Base-by-base conservation (phyloP, 1,140 invertebrate species). In the Drosophila athabasca region DNA sequence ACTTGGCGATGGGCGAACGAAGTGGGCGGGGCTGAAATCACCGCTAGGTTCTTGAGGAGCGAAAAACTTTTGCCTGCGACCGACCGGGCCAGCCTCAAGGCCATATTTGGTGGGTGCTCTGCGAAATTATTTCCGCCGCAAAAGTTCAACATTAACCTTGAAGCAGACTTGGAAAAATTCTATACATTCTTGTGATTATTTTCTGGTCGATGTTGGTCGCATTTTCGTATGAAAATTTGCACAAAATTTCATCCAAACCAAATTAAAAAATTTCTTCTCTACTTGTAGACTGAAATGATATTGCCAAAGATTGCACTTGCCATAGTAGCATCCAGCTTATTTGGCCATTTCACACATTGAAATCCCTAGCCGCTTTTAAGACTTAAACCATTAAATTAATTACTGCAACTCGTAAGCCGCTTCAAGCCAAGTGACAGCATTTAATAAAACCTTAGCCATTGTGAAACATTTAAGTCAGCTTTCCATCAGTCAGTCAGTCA, bases 1-100 rank as follows among this genome's bases (percentile, higher is more conserved):
- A 85, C 77, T 80, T 85, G 77, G 68, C 67, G 78, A 76, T 79
- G 61, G 55, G 64, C 62, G 61, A 53, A 68, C 57, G 52, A 49
- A 58, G 49, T 24, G 67, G 15, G 15, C 3, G 31, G 43, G 8
- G 6, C 9, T 17, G 49, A 68, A 79, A 62, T 51, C 53, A 51
- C 11, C 57, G 51, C 49, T 19, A 3, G 52, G 46, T 39, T 19
- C 9, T 55, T 1, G 8, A 11, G 41, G 31, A 35, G 46, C 35
- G 75, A 46, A 61, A 78, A 69, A 69, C 51, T 69, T 68, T 57
- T 39, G 35, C 11, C 49, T 39, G 35, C 11, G 51, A 11, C 45
- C 51, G 51, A 19, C 51, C 29, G n/a, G n/a, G n/a, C n/a, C 29
- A 6, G 29, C 31, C 57, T 69, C 65, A 54, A 57, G 66, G 66